phyloP scores from a whole-genome alignment of 2,888 invertebrate species.

The Phoenoteleia sp. region DNA sequence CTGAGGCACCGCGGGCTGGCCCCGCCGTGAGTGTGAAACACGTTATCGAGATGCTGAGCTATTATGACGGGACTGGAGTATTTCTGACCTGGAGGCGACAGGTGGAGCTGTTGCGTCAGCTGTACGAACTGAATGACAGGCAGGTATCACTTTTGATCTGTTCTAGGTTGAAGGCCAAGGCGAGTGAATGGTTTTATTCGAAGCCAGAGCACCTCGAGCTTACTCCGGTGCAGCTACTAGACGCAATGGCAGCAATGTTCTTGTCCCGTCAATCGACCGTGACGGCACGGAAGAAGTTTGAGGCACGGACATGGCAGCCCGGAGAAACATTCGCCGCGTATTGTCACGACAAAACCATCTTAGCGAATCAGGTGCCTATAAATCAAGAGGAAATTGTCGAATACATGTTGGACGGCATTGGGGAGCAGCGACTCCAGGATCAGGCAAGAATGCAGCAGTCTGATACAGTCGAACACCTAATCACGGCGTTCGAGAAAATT shows the following conservation, averaged over 20 bases:
- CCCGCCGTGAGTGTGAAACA: neutral
- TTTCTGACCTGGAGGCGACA: neutral
- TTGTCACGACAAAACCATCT: slow-evolving; percentile 5
- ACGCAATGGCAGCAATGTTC: neutral
- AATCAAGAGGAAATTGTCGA: slow-evolving; percentile 7
- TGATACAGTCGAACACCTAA: neutral
- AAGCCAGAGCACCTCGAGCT: slow-evolving; percentile 8
- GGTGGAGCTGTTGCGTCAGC: neutral
- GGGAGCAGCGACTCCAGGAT: neutral
- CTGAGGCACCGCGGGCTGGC: neutral
- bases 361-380: slow-evolving; percentile 11
- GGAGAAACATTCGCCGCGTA: neutral
- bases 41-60: neutral
- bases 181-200: slow-evolving; percentile 13
- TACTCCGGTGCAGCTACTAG: neutral
- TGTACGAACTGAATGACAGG: neutral
- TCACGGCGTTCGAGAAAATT: neutral
- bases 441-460: slow-evolving; percentile 17
- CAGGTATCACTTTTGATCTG: neutral
- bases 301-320: slow-evolving; percentile 1
- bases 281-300: slow-evolving; percentile 1
- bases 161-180: neutral
- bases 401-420: slow-evolving; percentile 11
- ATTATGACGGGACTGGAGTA: neutral
- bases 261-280: neutral